These are phyloP conservation scores for Peromyscus nudipes DNA, from an alignment of 2,797 vertebrate genomes.

Conservation along the genomic window DNA sequence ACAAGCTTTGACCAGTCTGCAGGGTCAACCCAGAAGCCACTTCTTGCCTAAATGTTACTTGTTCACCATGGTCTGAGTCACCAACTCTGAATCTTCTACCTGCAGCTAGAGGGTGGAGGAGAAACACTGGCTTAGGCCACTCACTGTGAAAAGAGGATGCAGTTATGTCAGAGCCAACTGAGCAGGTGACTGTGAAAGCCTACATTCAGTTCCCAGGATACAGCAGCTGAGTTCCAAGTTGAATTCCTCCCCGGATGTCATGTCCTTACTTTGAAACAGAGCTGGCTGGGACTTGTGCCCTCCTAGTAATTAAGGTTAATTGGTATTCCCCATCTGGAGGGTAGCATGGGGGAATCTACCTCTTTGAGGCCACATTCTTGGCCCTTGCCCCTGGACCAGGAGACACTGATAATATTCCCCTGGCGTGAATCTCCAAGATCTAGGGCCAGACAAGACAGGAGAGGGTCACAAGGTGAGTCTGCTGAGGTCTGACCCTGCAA, in stretches of 20 bases:
- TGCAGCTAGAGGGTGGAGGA: background rate
- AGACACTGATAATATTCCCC: background rate
- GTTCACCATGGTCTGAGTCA: background rate
- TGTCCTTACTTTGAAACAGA: background rate
- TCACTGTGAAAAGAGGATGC: background rate
- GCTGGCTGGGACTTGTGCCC: background rate
- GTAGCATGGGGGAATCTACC: background rate
- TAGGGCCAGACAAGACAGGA: background rate
- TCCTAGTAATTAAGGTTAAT: constrained; percentile 27
- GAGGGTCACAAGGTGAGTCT: background rate
- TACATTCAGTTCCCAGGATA: background rate
- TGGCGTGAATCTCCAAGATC: too few relatives aligned
- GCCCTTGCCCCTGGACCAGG: background rate
- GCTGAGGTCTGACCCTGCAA: background rate
- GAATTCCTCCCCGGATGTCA: background rate
- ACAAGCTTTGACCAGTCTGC: rapidly evolving
- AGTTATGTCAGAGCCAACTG: rapidly evolving
- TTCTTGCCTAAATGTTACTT: background rate
- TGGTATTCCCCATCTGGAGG: constrained; percentile 30
- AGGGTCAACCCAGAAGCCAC: too few relatives aligned
- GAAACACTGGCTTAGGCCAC: background rate
- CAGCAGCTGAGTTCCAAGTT: rapidly evolving
- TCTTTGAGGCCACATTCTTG: background rate
- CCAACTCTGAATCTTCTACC: background rate
- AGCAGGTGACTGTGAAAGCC: background rate